These are phyloP conservation scores for Heliornis fulica DNA, from an alignment of 2,113 vertebrate genomes.

Conservation along the genomic window DNA sequence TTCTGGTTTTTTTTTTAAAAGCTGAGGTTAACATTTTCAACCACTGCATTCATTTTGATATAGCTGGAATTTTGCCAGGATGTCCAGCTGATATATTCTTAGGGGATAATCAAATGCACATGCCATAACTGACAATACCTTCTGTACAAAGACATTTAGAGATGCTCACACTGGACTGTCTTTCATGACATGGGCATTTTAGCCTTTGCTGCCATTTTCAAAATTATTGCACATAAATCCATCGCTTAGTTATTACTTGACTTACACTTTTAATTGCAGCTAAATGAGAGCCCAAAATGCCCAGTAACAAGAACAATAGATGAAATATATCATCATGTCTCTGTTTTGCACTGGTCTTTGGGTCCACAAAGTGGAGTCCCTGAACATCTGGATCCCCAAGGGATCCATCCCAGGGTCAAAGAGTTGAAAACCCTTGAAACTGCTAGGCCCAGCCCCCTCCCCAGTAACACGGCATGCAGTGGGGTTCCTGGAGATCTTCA, in stretches of 20 bases:
- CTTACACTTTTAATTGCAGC: not conserved
- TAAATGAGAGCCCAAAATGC: not conserved
- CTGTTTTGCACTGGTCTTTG: not conserved
- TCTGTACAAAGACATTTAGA: not conserved
- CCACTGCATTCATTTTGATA: not conserved
- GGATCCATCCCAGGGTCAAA: rapidly evolving
- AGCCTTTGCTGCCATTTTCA: not conserved
- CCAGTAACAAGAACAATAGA: not conserved
- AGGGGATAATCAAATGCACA: not conserved
- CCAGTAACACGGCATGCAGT: not conserved
- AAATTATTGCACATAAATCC: not conserved
- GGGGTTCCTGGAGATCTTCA: not conserved
- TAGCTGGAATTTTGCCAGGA: not conserved
- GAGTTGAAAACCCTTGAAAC: not conserved
- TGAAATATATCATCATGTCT: not conserved
- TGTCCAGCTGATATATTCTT: not conserved
- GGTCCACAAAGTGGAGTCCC: not conserved
- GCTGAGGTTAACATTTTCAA: not conserved
- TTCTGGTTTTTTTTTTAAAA: not conserved
- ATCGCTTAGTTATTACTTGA: not conserved
- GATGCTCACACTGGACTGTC: not conserved
- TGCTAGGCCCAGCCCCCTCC: not conserved
- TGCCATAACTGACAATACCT: not conserved
- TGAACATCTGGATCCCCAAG: not conserved
- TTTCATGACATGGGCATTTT: not conserved